Percentiles rank a stretch among this genome's conserved stretches.
Conservation (phyloP, 2,113 vertebrate genomes). For the Brachyhypopomus gauderio region DNA sequence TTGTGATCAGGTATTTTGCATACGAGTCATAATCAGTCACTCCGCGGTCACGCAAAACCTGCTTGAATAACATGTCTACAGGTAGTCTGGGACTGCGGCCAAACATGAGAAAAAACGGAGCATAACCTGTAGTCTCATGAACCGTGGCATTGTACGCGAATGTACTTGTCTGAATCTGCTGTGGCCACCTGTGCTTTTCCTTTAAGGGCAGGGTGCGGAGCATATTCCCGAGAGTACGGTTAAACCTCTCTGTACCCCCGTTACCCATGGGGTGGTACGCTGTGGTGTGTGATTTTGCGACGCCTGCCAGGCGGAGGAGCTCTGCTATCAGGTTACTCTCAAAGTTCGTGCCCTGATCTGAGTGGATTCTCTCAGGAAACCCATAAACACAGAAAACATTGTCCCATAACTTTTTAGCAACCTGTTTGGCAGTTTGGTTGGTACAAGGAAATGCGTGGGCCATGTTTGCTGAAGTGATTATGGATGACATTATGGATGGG, state of each 20-base stretch:
- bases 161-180: constrained; percentile 37
- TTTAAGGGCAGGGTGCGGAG: not conserved
- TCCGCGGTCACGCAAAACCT: not conserved
- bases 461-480: constrained; percentile 13
- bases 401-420: constrained; percentile 36
- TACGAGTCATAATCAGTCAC: not conserved
- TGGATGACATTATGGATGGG: constrained; percentile 24
- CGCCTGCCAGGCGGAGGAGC: not conserved
- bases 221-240: constrained; percentile 6
- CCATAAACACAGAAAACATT: constrained; percentile 45
- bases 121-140: constrained; percentile 25
- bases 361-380: constrained; percentile 33
- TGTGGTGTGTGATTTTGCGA: not conserved
- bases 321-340: not conserved
- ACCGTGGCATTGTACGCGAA: constrained; percentile 27
- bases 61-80: constrained; percentile 41
- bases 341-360: constrained; percentile 41
- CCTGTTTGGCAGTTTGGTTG: constrained; percentile 44
- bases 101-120: constrained; percentile 50
- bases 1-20: not conserved
- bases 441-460: constrained; percentile 37
- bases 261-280: not conserved
- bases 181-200: constrained; percentile 34
- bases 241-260: not conserved
- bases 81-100: constrained; percentile 27